Base-by-base conservation (phyloP, 2,888 invertebrate genomes). In the Choristoneura rosaceana region DNA sequence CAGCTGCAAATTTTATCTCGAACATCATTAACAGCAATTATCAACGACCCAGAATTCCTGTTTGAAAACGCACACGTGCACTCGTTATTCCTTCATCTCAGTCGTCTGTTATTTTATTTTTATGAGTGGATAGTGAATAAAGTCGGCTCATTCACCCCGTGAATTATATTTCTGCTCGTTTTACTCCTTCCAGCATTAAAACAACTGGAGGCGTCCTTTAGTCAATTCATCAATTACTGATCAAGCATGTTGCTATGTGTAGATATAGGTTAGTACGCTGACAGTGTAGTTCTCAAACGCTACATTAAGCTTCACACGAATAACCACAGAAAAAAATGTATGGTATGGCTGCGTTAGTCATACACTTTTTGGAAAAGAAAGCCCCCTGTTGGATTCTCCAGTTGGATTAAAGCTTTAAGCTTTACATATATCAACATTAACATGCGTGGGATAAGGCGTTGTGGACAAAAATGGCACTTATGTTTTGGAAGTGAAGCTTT, bases 121-220 rank as follows among this genome's bases (percentile, higher is more conserved):
- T 89, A 89, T 84, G 86, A 86, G 83, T 82, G 79, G 84, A 86
- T 85, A 81, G 84, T 81, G 82, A 83, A 82, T 83, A 81, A 79
- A 82, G 75, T 75, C 69, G 74, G 88, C 81, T 80, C 89, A 68
- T 89, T 90, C 85, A 90, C 89, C 90, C 84, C 84, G 55, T 59
- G 74, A 76, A 69, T 71, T 81, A n/a, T 85, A 87, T 87, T 85
- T 84, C 79, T 79, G 84, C 74, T 71, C 77, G 67, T 74, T 80
- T 82, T 81, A 81, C 80, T 80, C 80, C 8, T 15, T 55, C 10
- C 25, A 55, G 25, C 15, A 15, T 15, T 17, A 52, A 47, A 52
- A 52, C 52, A 52, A 9, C 8, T 8, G 17, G 17, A 52, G 52
- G 2, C 9, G 52, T 52, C n/a, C 10, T 43, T 5, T 41, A 25